Conservation (phyloP, 2,113 vertebrate genomes). For the Mustela lutreola region DNA sequence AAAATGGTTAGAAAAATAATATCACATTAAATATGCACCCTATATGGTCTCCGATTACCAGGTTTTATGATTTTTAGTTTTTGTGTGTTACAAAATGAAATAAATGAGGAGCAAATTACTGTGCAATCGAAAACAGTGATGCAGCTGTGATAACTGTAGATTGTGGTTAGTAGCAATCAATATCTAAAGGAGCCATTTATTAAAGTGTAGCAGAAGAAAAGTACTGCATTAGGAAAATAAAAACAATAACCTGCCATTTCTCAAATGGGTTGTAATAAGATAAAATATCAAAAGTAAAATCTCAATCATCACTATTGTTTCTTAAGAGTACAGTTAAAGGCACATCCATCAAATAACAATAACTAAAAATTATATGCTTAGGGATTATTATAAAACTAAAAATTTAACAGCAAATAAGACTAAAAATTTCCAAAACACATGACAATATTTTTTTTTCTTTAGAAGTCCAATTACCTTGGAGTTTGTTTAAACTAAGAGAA, state of each 20-base stretch:
- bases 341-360: conserved; percentile 83
- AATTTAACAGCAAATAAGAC: background rate
- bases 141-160: conserved; percentile 63
- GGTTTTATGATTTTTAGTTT: background rate
- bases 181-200: conserved; percentile 68
- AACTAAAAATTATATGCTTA: conserved; percentile 62
- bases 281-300: conserved; percentile 88
- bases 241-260: conserved; percentile 87
- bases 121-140: conserved; percentile 50
- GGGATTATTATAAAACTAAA: conserved; percentile 36
- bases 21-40: background rate
- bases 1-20: background rate
- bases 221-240: conserved; percentile 82
- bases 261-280: conserved; percentile 86
- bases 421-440: background rate
- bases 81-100: conserved; percentile 24
- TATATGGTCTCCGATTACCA: background rate
- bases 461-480: background rate
- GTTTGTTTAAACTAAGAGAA: background rate
- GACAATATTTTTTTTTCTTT: background rate
- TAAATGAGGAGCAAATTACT: background rate
- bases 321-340: conserved; percentile 88
- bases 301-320: conserved; percentile 88
- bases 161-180: conserved; percentile 62
- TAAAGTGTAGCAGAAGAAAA: conserved; percentile 79